Evolutionary conservation across 2,888 invertebrate species (phyloP).

Genomic region (Dendrolimus pini): DNA sequence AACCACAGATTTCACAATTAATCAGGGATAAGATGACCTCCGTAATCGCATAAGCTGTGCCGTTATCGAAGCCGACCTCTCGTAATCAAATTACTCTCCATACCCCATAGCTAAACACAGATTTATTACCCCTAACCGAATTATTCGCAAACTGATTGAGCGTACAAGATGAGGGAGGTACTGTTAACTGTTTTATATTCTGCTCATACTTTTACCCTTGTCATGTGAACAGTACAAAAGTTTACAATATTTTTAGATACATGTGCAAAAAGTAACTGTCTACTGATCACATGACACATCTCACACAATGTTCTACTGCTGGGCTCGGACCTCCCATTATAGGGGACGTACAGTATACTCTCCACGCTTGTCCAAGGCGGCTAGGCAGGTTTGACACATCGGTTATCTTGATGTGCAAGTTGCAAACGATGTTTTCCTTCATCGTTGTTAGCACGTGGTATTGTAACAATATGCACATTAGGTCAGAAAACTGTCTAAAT

Average conservation of each 20-base stretch:
- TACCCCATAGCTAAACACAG: constrained; percentile 55
- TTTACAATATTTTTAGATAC: constrained; percentile 14
- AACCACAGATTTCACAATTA: constrained; percentile 22
- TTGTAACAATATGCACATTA: too few relatives aligned
- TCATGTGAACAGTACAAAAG: constrained; percentile 3
- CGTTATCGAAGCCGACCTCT: constrained; percentile 46
- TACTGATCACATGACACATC: too few relatives aligned
- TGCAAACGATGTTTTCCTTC: too few relatives aligned
- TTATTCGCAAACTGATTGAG: constrained; percentile 63
- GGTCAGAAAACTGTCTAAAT: too few relatives aligned
- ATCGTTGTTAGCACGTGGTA: too few relatives aligned
- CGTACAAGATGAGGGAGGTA: constrained; percentile 42
- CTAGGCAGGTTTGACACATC: too few relatives aligned
- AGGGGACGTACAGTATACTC: too few relatives aligned
- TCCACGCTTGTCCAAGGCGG: too few relatives aligned
- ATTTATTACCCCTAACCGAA: constrained; percentile 71
- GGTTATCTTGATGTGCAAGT: too few relatives aligned
- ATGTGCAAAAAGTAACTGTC: too few relatives aligned
- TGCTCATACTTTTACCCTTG: constrained; percentile 13
- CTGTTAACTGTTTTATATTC: constrained; percentile 50
- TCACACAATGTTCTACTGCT: too few relatives aligned
- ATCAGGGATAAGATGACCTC: constrained; percentile 48
- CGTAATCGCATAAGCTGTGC: constrained; percentile 47
- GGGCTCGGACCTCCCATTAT: too few relatives aligned
- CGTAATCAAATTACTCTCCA: constrained; percentile 55